Percentiles rank a stretch among this genome's conserved stretches.
phyloP scores from a whole-genome alignment of 2,113 vertebrate species.

The Oreotrochilus melanogaster region DNA sequence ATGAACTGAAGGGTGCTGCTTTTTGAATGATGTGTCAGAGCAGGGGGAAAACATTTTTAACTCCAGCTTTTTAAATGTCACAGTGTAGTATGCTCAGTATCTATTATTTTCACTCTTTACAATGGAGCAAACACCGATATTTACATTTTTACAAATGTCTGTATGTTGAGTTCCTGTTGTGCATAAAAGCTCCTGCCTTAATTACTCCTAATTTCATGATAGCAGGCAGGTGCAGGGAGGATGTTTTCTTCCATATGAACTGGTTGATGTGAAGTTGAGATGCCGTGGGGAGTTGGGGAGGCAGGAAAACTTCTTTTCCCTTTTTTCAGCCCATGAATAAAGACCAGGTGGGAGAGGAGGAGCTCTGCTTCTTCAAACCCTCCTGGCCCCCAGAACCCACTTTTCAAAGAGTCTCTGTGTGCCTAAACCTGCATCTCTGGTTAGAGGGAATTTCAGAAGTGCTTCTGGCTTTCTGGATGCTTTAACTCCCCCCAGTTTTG shows the following conservation, averaged over 20 bases:
- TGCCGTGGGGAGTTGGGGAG: background rate
- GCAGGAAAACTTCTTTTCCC: background rate
- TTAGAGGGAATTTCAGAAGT: constrained; percentile 9
- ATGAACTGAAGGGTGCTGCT: constrained; percentile 51
- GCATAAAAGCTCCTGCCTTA: constrained; percentile 60
- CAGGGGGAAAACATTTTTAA: constrained; percentile 61
- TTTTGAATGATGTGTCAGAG: constrained; percentile 60
- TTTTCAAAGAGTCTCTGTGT: background rate
- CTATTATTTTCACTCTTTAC: constrained; percentile 61
- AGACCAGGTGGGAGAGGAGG: constrained; percentile 40
- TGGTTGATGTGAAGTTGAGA: constrained; percentile 15
- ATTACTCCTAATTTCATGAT: constrained; percentile 63
- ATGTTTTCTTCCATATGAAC: constrained; percentile 40
- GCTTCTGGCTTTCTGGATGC: background rate
- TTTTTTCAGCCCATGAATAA: constrained; percentile 56
- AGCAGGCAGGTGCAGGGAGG: constrained; percentile 50
- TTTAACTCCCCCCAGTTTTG: background rate
- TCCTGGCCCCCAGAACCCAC: accelerated
- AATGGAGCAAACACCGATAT: constrained; percentile 61
- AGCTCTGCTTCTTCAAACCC: background rate
- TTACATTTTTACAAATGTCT: constrained; percentile 71
- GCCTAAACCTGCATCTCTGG: background rate
- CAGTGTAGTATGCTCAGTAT: constrained; percentile 50
- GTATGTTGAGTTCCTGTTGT: constrained; percentile 34
- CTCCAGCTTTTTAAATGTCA: constrained; percentile 64